Percentiles rank a stretch among this genome's conserved stretches.
Evolutionary conservation across 1,140 invertebrate genomes (phyloP).

Genomic region (Pogonus chalceus): DNA sequence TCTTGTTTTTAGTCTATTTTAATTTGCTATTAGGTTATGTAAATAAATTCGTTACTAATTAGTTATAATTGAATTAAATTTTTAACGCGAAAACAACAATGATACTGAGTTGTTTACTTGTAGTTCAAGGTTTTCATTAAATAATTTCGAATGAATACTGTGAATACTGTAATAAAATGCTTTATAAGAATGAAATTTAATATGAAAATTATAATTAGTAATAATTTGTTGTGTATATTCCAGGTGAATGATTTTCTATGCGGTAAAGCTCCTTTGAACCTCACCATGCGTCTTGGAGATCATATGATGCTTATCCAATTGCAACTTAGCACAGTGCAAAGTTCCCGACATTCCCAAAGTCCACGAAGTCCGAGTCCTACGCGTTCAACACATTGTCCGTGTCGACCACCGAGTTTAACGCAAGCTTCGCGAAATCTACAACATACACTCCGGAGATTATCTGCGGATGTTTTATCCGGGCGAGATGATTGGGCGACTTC

Average conservation of each 20-base stretch:
- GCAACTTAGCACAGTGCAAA: conserved; percentile 74
- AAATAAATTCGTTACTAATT: too few species aligned
- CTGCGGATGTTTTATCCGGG: conserved; percentile 71
- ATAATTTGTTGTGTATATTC: conserved; percentile 23
- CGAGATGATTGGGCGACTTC: conserved; percentile 36
- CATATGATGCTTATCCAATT: conserved; percentile 96
- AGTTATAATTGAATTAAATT: too few species aligned
- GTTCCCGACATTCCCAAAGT: conserved; percentile 8
- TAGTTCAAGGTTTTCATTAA: too few species aligned
- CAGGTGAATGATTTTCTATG: conserved; percentile 89
- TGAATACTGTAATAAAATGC: too few species aligned
- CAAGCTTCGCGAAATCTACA: conserved; percentile 86
- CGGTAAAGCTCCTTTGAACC: conserved; percentile 83
- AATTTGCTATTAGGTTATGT: too few species aligned
- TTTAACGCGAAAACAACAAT: too few species aligned
- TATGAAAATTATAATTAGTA: neutral
- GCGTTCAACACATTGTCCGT: conserved; percentile 10
- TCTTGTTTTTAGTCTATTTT: too few species aligned
- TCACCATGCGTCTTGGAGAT: conserved; percentile 88
- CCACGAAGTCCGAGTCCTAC: conserved; percentile 2
- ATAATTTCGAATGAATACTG: too few species aligned
- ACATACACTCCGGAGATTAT: conserved; percentile 81
- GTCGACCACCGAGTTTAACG: conserved; percentile 44
- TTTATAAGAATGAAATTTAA: neutral
- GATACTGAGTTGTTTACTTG: neutral